Conservation (phyloP, 2,113 vertebrate species). For the Manacus vitellinus region DNA sequence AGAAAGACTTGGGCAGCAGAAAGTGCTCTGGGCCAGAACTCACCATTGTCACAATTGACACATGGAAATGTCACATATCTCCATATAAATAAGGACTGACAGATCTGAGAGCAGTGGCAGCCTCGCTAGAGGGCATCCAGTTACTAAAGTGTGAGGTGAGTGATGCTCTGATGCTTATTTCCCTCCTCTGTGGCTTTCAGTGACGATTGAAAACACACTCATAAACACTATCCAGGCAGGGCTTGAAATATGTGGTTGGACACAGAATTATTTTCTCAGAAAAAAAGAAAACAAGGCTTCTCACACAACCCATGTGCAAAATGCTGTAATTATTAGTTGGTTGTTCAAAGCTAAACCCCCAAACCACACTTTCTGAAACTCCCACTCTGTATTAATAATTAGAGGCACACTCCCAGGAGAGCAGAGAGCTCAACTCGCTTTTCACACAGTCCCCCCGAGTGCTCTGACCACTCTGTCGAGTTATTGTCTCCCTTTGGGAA, state of each 20-base stretch:
- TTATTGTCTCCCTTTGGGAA: neutral
- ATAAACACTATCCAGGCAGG: neutral
- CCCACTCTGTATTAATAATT: slow-evolving; percentile 37
- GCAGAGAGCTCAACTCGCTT: neutral
- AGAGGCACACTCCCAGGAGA: neutral
- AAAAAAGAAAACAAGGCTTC: neutral
- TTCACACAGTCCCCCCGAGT: neutral
- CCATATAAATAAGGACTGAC: rapidly evolving
- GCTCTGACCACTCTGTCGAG: neutral
- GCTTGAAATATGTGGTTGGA: neutral
- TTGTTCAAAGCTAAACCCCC: slow-evolving; percentile 48
- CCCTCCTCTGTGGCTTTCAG: slow-evolving; percentile 16
- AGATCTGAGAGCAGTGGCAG: neutral
- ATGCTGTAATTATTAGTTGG: slow-evolving; percentile 25
- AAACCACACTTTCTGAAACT: slow-evolving; percentile 63
- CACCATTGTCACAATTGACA: neutral
- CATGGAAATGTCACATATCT: neutral
- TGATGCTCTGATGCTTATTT: neutral
- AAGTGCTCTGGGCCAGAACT: neutral
- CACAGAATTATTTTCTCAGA: neutral
- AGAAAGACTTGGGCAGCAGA: neutral
- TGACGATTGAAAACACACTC: neutral
- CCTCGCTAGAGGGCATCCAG: slow-evolving; percentile 65
- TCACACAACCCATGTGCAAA: slow-evolving; percentile 2
- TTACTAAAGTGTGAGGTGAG: neutral